Percentiles rank a stretch among this genome's conserved stretches.
Evolutionary conservation across 2,113 vertebrate species (phyloP).

Genomic region (Zapornia atra): DNA sequence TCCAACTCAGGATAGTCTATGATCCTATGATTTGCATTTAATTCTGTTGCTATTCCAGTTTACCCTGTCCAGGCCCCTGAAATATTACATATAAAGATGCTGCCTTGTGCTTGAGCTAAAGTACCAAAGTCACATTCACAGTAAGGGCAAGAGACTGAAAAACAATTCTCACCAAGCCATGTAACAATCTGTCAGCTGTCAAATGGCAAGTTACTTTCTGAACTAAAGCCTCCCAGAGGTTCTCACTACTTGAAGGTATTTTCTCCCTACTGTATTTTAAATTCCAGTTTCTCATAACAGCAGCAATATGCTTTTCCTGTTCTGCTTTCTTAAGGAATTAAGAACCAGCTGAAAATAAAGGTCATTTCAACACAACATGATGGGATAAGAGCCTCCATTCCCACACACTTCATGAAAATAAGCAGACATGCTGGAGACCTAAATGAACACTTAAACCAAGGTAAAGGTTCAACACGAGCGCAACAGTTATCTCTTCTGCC

Average conservation of each 20-base stretch:
- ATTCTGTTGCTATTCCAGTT: background rate
- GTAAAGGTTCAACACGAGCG: background rate
- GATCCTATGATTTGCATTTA: no score
- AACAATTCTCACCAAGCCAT: background rate
- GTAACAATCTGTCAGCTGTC: background rate
- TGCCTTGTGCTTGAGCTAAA: background rate
- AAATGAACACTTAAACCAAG: background rate
- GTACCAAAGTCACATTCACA: accelerated
- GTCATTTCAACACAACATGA: background rate
- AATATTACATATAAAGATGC: background rate
- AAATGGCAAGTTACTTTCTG: background rate
- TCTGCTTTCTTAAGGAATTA: background rate
- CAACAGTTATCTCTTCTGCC: background rate
- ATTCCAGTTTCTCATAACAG: background rate
- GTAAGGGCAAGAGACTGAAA: background rate
- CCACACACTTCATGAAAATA: background rate
- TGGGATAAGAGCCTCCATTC: background rate
- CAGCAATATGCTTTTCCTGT: accelerated
- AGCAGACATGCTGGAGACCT: background rate
- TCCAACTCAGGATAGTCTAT: no score
- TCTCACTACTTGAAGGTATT: background rate
- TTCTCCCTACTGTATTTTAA: background rate
- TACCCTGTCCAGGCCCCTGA: background rate
- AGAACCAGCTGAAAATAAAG: background rate
- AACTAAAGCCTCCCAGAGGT: background rate